Conservation (phyloP, 2,113 vertebrate species). For the Acrocephalus arundinaceus region DNA sequence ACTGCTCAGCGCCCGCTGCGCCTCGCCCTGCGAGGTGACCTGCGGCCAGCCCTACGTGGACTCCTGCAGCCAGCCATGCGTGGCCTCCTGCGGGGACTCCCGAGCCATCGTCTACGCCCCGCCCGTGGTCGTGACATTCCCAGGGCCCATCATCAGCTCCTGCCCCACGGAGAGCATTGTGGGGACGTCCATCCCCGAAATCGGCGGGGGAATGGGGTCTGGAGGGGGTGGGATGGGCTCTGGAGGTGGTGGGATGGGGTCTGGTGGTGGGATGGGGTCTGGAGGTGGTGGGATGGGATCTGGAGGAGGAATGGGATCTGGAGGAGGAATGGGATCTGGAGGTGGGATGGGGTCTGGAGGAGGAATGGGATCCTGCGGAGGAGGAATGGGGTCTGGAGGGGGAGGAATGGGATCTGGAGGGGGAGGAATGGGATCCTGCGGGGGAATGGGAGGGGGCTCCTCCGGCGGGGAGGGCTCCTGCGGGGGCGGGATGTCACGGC, state of each 20-base stretch:
- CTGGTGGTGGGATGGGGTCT: not conserved
- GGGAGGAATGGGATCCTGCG: not conserved
- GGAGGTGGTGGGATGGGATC: not conserved
- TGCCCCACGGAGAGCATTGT: slow-evolving; percentile 34
- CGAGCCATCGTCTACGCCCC: not conserved
- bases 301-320: not conserved
- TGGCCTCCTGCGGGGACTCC: not conserved
- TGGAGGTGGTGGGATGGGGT: not conserved
- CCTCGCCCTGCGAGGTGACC: not conserved
- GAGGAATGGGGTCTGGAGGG: not conserved
- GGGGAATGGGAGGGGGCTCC: not conserved
- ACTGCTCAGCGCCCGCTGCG: not conserved
- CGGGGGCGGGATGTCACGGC: not conserved
- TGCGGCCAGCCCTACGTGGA: not conserved
- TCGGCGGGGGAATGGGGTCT: not conserved
- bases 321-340: not conserved
- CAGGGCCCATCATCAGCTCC: slow-evolving; percentile 15
- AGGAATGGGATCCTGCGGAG: not conserved
- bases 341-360: not conserved
- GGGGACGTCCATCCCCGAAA: not conserved
- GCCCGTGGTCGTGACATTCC: not conserved
- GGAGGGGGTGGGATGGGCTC: not conserved
- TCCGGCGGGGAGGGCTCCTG: not conserved
- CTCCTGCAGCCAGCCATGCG: not conserved
- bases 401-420: not conserved